Base-by-base conservation (phyloP, 1,140 invertebrate species). In the Eurytemora carolleeae region DNA sequence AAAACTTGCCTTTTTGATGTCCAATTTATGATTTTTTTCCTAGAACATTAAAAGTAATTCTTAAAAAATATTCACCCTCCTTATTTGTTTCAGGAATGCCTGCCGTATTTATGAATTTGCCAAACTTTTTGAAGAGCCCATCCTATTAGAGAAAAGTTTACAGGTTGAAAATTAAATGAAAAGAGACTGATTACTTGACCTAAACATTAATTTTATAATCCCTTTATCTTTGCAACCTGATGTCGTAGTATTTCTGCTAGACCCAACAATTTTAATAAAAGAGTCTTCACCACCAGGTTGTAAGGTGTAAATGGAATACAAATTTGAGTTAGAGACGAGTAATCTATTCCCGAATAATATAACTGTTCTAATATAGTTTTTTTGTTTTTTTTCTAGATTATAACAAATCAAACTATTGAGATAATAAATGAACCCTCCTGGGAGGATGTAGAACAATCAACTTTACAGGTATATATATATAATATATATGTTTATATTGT, bases 61-160 rank as follows among this genome's bases (percentile, higher is more conserved):
- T 86, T 82, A 81, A 81, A 79, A 1, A 83, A 87, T 70, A 71
- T 88, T 1, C 79, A 81, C 64, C 78, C 83, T 0, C 81, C 58
- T 24, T 44, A 12, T 44, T 44, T 44, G n/a, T 44, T 44, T 44
- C n/a, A 44, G 80, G 64, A 87, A 86, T 72, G 85, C 82, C 3
- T 87, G 85, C 67, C 74, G 84, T 63, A 83, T 85, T 3, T 87
- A 86, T 69, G 86, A 87, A 68, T 87, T 88, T 76, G 84, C 85
- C 0, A 81, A 82, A 63, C 71, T 89, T 0, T 88, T 87, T 72
- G 85, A 87, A 63, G 85, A 87, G 68, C 81, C 81, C 58, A 76
- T 80, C 3, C 70, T 88, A 0, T 83, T 85, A 78, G 80, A 85
- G 21, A 85, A 85, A 72, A 87, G 85, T 71, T 74, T 83, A 69